Conservation (phyloP, 2,797 vertebrate genomes). For the Salarias fasciatus region DNA sequence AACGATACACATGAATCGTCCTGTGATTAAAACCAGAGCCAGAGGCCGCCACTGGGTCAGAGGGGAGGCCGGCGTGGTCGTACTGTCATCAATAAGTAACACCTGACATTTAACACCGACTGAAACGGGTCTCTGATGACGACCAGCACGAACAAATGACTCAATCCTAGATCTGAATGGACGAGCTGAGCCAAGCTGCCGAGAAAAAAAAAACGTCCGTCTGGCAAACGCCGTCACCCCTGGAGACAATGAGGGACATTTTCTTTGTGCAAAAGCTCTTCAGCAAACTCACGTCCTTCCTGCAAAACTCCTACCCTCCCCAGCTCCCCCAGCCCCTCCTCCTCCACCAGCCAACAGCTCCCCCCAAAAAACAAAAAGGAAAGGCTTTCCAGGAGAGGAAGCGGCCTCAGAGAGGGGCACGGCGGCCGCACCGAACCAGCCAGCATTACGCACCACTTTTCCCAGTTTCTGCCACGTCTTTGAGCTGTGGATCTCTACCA, state of each 20-base stretch:
- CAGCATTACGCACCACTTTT: too few species aligned
- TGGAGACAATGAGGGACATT: constrained; percentile 66
- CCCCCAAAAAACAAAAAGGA: constrained; percentile 27
- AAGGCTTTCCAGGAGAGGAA: constrained; percentile 69
- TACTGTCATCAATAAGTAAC: constrained; percentile 20
- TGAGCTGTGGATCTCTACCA: too few species aligned
- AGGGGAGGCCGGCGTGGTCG: neutral
- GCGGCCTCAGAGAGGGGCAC: constrained; percentile 18
- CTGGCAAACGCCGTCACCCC: constrained; percentile 49
- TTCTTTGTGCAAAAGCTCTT: constrained; percentile 77
- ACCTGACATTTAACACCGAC: constrained; percentile 7
- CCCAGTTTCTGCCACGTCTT: too few species aligned
- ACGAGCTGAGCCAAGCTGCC: constrained; percentile 16
- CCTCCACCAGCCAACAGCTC: neutral
- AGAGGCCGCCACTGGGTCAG: too few species aligned
- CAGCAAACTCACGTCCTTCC: constrained; percentile 81
- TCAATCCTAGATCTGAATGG: neutral
- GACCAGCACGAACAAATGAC: constrained; percentile 12
- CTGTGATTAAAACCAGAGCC: too few species aligned
- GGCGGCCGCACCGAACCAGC: neutral
- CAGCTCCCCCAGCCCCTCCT: neutral
- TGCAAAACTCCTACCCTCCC: constrained; percentile 52
- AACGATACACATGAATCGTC: too few species aligned
- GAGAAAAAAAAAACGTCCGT: constrained; percentile 24
- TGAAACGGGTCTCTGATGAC: constrained; percentile 15